Evolutionary conservation across 2,888 invertebrate genomes (phyloP), one percentile per base, ranked within the genome.

Genomic region (Osmoderma eremita): DNA sequence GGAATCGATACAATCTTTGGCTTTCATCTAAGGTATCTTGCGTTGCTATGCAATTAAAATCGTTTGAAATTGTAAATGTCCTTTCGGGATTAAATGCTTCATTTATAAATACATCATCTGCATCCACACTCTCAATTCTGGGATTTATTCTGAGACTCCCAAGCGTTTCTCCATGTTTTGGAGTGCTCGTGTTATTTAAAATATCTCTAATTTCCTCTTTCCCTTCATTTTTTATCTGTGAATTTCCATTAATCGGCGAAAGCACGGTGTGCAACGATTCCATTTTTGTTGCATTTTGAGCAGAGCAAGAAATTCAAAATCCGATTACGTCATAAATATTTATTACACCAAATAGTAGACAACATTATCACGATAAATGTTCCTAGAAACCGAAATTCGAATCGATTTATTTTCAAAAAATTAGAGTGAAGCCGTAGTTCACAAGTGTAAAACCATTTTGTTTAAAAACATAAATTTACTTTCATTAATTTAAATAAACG

Each of bases 1-100:
- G 50, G 17, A 48, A 24, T 30, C 49, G 48, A 12, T 65, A 65
- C 13, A 65, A 39, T n/a, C 65, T 48, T n/a, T 45, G 39, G n/a
- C 49, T 50, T 22, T 65, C 65, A 22, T 48, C 39, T 2, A 49
- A 12, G 0, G 48, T 56, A 17, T 65, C 65, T 38, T 20, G 30
- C 17, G 38, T 63, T 18, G 63, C 49, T n/a, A 20, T 20, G 17
- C 38, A 56, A 13, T n/a, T 41, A 17, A 38, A 30, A 1, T 30
- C 30, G 6, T 30, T 30, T 3, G 15, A 36, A 36, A 36, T 18
- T n/a, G 13, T 56, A 13, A 38, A 36, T 17, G 39, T 56, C 13
- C 15, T 30, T 38, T 15, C 39, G 38, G 36, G 8, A 36, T 10
- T 15, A 6, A 18, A n/a, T 20, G 42, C 10, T 41, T 58, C 58